Evolutionary conservation across 2,113 vertebrate genomes (phyloP).

Genomic region (Chionodraco myersi): DNA sequence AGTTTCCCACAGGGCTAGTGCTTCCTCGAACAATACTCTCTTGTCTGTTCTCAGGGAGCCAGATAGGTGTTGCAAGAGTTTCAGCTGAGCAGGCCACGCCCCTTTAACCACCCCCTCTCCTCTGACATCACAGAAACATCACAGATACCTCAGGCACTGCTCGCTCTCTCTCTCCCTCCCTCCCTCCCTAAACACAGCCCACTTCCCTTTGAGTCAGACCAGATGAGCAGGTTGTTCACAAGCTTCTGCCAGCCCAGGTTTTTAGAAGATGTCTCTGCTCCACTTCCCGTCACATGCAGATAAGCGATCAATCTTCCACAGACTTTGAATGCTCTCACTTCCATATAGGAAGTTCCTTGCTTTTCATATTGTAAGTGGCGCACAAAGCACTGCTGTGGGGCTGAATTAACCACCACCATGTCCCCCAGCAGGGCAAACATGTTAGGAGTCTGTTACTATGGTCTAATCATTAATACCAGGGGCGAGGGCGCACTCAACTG

Average conservation of each 20-base stretch:
- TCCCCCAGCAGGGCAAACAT: conserved; percentile 60
- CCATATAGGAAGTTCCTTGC: conserved; percentile 6
- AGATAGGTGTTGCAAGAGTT: conserved; percentile 88
- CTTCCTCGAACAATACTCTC: conserved; percentile 84
- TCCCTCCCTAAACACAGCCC: conserved; percentile 15
- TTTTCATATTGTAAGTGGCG: conserved; percentile 37
- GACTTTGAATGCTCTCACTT: conserved; percentile 2
- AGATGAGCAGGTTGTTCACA: conserved; percentile 76
- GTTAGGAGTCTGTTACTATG: conserved; percentile 71
- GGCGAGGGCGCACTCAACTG: not conserved
- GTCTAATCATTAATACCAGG: conserved; percentile 80
- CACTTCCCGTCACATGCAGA: conserved; percentile 27
- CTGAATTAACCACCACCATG: conserved; percentile 16
- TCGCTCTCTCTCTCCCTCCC: conserved; percentile 35
- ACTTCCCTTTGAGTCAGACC: conserved; percentile 68
- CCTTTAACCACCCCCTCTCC: conserved; percentile 73
- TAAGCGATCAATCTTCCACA: conserved; percentile 12
- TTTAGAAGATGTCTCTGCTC: conserved; percentile 34
- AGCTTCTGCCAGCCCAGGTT: conserved; percentile 24
- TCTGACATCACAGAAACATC: conserved; percentile 90
- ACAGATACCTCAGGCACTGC: conserved; percentile 40
- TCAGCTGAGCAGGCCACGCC: conserved; percentile 77
- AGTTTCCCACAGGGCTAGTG: conserved; percentile 81
- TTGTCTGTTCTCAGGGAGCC: conserved; percentile 75
- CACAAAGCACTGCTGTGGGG: conserved; percentile 29